phyloP scores from a whole-genome alignment of 1,140 invertebrate species.

The Anastrepha ludens region DNA sequence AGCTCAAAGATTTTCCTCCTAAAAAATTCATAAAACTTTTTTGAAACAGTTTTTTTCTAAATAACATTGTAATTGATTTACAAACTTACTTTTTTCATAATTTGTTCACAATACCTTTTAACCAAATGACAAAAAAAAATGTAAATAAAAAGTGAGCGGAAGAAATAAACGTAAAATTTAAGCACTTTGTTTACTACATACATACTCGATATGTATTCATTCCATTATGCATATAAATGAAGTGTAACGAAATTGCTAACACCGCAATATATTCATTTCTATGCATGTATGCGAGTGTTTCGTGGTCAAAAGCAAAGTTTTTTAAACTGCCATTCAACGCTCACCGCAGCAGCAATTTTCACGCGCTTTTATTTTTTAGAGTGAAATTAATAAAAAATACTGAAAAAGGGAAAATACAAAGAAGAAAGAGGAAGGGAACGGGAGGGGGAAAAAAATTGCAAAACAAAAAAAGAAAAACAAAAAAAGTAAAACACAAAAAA shows the following conservation, averaged over 20 bases:
- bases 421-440: not conserved
- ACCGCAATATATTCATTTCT: not conserved
- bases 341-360: not conserved
- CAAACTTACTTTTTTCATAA: too few species aligned
- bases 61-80: too few species aligned
- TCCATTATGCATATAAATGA: constrained; percentile 8
- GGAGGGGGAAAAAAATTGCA: not conserved
- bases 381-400: not conserved
- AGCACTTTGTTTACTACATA: not conserved
- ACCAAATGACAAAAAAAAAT: too few species aligned
- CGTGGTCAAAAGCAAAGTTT: not conserved
- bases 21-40: too few species aligned
- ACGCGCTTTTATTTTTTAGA: not conserved
- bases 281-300: not conserved
- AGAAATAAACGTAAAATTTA: not conserved
- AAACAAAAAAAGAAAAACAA: not conserved
- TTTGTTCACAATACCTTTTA: too few species aligned
- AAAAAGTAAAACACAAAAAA: constrained; percentile 3
- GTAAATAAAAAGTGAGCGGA: too few species aligned
- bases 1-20: too few species aligned
- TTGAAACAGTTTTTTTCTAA: too few species aligned
- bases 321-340: not conserved
- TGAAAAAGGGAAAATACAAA: not conserved
- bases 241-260: not conserved
- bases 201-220: not conserved